phyloP scores from a whole-genome alignment of 2,797 vertebrate species.

The Phalanger gymnotis region DNA sequence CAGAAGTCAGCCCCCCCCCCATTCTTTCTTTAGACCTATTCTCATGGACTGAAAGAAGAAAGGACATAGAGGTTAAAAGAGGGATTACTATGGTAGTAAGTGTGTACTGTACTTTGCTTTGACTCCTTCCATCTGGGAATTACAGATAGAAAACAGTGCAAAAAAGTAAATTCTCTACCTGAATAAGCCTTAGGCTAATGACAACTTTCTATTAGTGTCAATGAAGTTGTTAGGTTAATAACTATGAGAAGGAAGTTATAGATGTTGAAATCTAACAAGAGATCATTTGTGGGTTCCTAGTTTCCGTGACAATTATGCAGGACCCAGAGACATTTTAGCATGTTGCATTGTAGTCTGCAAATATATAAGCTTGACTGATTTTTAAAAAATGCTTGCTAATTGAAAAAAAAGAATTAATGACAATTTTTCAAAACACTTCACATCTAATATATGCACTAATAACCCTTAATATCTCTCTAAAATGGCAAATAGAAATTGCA shows the following conservation, averaged over 20 bases:
- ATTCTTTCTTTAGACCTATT: neutral
- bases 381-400: too few species aligned
- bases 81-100: neutral
- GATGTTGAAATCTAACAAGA: neutral
- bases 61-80: neutral
- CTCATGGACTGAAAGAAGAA: neutral
- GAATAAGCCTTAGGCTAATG: neutral
- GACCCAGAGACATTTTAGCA: slow-evolving; percentile 14
- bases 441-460: slow-evolving; percentile 23
- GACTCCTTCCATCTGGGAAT: neutral
- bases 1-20: neutral
- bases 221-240: slow-evolving; percentile 23
- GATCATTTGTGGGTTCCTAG: slow-evolving; percentile 2
- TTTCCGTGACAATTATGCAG: slow-evolving; percentile 18
- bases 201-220: slow-evolving; percentile 8
- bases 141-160: neutral
- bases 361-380: neutral
- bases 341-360: neutral
- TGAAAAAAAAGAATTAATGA: neutral
- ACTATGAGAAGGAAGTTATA: neutral
- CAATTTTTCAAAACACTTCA: neutral
- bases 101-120: neutral
- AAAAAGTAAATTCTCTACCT: neutral
- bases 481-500: slow-evolving; percentile 35
- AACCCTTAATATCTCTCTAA: slow-evolving; percentile 6